Evolutionary conservation across 2,888 invertebrate genomes (phyloP), one percentile per base, ranked within the genome.

Genomic region (Agrilus mali): DNA sequence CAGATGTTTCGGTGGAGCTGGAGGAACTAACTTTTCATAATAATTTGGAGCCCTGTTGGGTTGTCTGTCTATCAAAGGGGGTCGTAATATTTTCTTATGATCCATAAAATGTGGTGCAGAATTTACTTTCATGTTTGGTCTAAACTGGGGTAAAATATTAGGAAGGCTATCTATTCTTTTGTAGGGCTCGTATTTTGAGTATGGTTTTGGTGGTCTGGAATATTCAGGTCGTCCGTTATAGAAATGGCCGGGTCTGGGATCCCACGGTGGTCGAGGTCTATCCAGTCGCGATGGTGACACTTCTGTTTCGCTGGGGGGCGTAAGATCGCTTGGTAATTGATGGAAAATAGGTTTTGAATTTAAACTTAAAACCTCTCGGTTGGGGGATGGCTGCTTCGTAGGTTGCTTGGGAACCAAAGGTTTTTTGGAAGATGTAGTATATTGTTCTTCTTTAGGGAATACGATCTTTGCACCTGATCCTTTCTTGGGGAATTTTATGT

Each of bases 61-160:
- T n/a, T 66, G 68, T 39, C 67, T 52, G 34, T 67, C 67, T 36
- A 67, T 46, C 31, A 68, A 52, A 10, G 68, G 67, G 51, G 67
- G 67, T 20, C 67, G 49, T 40, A 60, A 55, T 33, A 64, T 56
- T 34, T 59, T 54, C 20, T 55, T 55, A 27, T 40, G 44, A 35
- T 50, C 37, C 7, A 46, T 45, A 33, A 39, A 50, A 36, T 49
- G 46, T 45, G 54, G 40, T 0, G 72, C 73, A 45, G 66, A 68
- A 1, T 71, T 71, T 3, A 72, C 63, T 53, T 77, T 75, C 2
- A 77, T 75, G 53, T 80, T 81, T 0, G 82, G 82, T 31, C 82
- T 68, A 53, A 82, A 82, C 54, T 82, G 82, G 1, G 82, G 82
- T 17, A 82, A 59, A 53, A 82, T 82, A 54, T 82, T 82, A 1